phyloP scores from a whole-genome alignment of 1,140 invertebrate species.

The Drosophila pruinosa region DNA sequence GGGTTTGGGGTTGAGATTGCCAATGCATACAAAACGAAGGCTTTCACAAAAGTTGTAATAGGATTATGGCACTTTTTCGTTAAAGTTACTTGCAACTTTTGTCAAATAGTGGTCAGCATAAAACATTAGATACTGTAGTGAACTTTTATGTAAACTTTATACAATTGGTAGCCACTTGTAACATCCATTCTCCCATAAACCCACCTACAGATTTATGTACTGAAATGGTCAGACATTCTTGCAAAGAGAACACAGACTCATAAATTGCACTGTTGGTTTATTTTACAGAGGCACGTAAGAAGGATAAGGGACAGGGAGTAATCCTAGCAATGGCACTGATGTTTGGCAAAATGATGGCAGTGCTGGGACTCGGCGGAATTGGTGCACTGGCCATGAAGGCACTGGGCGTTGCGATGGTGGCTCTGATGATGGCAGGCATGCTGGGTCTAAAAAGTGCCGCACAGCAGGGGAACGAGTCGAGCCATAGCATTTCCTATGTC shows the following conservation, averaged over 20 bases:
- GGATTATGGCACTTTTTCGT: slow-evolving; percentile 5
- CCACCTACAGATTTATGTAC: background rate
- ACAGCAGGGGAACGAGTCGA: slow-evolving; percentile 85
- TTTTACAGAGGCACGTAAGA: slow-evolving; percentile 84
- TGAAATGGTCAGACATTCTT: background rate
- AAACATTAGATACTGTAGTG: background rate
- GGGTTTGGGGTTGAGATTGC: background rate
- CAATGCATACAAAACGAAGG: background rate
- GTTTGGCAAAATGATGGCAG: slow-evolving; percentile 89
- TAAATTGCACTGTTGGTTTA: slow-evolving; percentile 23
- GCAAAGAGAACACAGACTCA: background rate
- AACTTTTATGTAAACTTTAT: no score
- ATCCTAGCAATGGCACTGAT: slow-evolving; percentile 87
- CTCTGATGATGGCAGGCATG: slow-evolving; percentile 88
- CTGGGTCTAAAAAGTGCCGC: slow-evolving; percentile 89
- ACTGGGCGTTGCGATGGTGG: slow-evolving; percentile 86
- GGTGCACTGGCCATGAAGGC: slow-evolving; percentile 90
- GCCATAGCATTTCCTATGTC: slow-evolving; percentile 89
- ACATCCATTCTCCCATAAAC: background rate
- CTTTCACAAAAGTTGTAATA: slow-evolving; percentile 18
- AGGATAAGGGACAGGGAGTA: slow-evolving; percentile 84
- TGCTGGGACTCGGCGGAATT: slow-evolving; percentile 88
- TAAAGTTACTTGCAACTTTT: background rate
- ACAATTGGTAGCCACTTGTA: background rate
- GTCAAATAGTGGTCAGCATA: background rate